A percentile compares a stretch with the other conserved stretches of the same genome.
phyloP scores from a whole-genome alignment of 2,113 vertebrate genomes.

The Stictonetta naevosa region DNA sequence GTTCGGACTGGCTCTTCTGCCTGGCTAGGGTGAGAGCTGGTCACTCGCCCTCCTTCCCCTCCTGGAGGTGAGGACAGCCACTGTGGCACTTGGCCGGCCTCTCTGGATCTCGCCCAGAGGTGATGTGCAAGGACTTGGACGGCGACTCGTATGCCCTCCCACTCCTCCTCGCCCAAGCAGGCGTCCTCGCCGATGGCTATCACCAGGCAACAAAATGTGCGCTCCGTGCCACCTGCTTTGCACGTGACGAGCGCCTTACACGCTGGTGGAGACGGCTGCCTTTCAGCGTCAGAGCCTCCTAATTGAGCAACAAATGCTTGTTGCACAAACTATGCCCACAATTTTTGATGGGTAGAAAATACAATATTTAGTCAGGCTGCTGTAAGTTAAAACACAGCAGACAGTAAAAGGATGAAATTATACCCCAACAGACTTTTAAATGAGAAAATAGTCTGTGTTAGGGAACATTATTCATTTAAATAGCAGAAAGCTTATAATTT shows the following conservation, averaged over 20 bases:
- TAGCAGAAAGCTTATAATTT: slow-evolving; percentile 72
- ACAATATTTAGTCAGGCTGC: slow-evolving; percentile 61
- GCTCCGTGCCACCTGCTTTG: neutral
- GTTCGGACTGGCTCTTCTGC: rapidly evolving
- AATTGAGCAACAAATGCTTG: neutral
- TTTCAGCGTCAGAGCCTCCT: neutral
- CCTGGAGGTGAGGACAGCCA: rapidly evolving
- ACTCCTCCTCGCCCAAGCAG: neutral
- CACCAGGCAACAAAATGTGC: rapidly evolving
- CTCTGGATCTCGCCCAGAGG: neutral
- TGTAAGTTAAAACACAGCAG: slow-evolving; percentile 69
- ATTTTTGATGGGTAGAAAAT: slow-evolving; percentile 54
- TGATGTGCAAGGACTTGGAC: rapidly evolving
- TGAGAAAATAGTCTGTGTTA: slow-evolving; percentile 70
- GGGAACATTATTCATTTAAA: slow-evolving; percentile 72
- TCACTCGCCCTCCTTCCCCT: neutral
- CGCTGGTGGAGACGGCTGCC: rapidly evolving
- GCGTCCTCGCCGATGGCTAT: rapidly evolving
- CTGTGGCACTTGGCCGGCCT: neutral
- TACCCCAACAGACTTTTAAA: slow-evolving; percentile 72
- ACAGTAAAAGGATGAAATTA: slow-evolving; percentile 75
- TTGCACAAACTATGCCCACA: neutral
- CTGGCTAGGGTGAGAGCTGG: rapidly evolving
- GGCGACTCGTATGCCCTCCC: neutral
- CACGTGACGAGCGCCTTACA: neutral